phyloP scores from a whole-genome alignment of 64 coral and sea anemone species.

The Stylophora pistillata region DNA sequence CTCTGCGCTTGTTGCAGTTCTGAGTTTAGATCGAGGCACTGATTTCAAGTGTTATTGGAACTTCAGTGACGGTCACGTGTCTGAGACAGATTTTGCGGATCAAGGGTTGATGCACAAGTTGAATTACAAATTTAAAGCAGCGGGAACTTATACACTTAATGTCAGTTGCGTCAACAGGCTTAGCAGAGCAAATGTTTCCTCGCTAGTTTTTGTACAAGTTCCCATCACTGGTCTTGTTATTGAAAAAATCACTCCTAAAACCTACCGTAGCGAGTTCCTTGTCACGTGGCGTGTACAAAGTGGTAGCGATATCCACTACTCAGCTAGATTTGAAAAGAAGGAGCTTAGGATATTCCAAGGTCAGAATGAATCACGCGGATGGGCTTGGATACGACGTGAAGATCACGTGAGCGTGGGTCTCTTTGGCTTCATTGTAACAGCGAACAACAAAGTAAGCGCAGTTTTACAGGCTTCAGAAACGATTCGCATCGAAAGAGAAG shows the following conservation, averaged over 20 bases:
- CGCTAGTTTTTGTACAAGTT: conserved; percentile 3
- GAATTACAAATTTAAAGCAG: neutral
- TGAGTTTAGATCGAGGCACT: neutral
- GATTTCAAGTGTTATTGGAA: conserved; percentile 36
- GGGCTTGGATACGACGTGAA: neutral
- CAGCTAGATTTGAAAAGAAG: conserved; percentile 5
- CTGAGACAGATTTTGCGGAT: neutral
- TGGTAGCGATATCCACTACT: conserved; percentile 12
- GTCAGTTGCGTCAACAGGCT: conserved; percentile 4
- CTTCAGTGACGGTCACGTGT: neutral
- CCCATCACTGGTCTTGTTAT: neutral
- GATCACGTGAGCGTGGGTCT: neutral
- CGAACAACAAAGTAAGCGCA: conserved; percentile 9
- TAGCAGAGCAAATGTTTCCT: neutral
- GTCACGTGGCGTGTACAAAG: conserved; percentile 23
- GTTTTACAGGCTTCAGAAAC: neutral
- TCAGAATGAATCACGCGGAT: neutral
- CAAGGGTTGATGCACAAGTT: conserved; percentile 10
- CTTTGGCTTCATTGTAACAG: conserved; percentile 12
- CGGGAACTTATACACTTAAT: neutral
- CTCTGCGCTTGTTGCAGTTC: neutral
- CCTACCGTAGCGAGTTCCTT: neutral
- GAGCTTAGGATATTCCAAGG: neutral
- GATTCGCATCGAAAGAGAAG: conserved; percentile 14
- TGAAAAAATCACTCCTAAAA: neutral